Conservation (phyloP, 2,797 vertebrate genomes). For the Anguilla megastoma region DNA sequence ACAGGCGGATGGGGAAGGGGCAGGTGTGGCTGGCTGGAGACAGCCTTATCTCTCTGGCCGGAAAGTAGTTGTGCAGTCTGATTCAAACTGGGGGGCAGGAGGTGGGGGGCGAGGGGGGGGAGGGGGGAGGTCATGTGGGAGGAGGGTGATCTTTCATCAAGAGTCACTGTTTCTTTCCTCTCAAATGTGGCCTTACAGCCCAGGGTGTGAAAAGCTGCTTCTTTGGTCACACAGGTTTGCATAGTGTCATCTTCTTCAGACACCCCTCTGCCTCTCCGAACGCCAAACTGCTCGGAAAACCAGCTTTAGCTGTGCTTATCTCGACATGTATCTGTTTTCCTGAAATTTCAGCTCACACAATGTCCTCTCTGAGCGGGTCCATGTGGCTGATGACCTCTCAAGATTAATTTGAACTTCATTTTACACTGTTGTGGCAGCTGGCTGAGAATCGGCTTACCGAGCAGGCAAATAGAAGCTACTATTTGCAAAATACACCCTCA, state of each 20-base stretch:
- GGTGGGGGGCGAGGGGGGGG: not conserved
- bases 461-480: not conserved
- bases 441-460: not conserved
- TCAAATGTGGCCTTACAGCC: not conserved
- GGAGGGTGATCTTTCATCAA: constrained; percentile 23
- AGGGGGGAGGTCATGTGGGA: not conserved
- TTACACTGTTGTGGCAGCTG: not conserved
- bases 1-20: constrained; percentile 78
- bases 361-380: not conserved
- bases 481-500: not conserved
- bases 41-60: constrained; percentile 73
- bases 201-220: constrained; percentile 54
- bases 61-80: constrained; percentile 61
- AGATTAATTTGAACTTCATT: not conserved
- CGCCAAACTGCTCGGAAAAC: not conserved
- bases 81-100: not conserved
- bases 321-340: not conserved
- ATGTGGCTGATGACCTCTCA: constrained; percentile 14
- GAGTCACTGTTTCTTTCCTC: constrained; percentile 62
- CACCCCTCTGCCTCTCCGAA: not conserved
- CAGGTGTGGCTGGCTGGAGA: constrained; percentile 73
- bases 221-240: constrained; percentile 34
- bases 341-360: not conserved
- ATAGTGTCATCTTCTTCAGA: constrained; percentile 61
- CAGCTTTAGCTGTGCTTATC: not conserved